Evolutionary conservation across 37 sponge, comb jelly and placozoan species (phyloP).

Genomic region (Dysidea cf. avara): DNA sequence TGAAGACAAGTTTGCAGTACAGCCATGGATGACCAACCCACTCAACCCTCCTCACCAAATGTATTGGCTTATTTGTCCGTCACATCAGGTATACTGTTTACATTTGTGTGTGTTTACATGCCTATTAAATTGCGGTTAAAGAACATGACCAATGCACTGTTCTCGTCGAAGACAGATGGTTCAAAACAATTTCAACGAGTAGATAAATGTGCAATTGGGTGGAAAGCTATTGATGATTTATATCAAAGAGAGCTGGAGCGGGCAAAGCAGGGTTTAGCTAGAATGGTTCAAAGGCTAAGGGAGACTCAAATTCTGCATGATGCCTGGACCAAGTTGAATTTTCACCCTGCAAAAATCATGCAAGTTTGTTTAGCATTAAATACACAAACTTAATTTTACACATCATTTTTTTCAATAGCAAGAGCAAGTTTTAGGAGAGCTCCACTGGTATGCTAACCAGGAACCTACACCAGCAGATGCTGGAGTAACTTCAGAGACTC

Average conservation of each 20-base stretch:
- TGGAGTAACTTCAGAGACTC: too few relatives aligned
- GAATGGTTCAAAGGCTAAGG: too few relatives aligned
- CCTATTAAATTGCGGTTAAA: neutral
- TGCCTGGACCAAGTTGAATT: slow-evolving; percentile 18
- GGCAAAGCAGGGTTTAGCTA: neutral
- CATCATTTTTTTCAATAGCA: neutral
- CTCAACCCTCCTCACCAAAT: neutral
- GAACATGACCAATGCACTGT: slow-evolving; percentile 16
- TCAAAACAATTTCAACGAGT: neutral
- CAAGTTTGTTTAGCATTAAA: neutral
- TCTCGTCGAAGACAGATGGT: neutral
- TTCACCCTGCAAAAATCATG: slow-evolving; percentile 22
- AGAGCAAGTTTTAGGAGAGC: too few relatives aligned
- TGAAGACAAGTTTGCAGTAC: neutral
- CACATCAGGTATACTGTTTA: neutral
- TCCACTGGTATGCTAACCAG: too few relatives aligned
- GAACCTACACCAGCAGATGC: too few relatives aligned
- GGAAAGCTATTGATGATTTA: neutral
- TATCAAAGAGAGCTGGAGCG: slow-evolving; percentile 3
- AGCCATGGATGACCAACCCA: neutral
- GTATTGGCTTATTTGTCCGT: neutral
- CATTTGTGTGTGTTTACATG: too few relatives aligned
- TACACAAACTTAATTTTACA: neutral
- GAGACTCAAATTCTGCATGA: slow-evolving; percentile 5
- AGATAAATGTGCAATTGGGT: neutral